A percentile compares a stretch with the other conserved stretches of the same genome.
These are phyloP conservation scores for Heterohyrax brucei DNA, from an alignment of 2,797 vertebrate genomes.

Conservation along the genomic window DNA sequence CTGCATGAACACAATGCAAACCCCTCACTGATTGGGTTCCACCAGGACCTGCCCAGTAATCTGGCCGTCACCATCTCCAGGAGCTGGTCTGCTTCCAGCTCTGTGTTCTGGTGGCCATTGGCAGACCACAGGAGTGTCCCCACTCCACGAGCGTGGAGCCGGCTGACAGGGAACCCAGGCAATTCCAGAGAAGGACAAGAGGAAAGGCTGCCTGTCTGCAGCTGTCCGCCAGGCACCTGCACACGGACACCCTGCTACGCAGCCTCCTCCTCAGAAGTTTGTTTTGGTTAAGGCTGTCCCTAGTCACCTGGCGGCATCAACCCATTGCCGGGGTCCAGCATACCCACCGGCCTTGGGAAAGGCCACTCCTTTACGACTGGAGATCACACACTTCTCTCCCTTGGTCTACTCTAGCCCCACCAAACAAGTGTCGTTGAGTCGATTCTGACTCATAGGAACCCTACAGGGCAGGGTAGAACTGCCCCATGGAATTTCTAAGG, in stretches of 20 bases:
- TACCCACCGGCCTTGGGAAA: not conserved
- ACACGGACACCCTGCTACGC: too few species aligned
- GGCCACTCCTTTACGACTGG: not conserved
- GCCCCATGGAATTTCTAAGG: too few species aligned
- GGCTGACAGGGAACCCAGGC: not conserved
- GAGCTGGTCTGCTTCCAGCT: not conserved
- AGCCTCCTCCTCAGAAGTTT: not conserved
- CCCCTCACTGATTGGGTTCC: too few species aligned
- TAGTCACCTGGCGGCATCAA: not conserved
- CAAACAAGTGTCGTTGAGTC: too few species aligned
- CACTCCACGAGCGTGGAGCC: not conserved
- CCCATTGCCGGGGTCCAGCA: not conserved
- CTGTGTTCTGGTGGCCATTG: not conserved
- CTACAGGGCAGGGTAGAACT: too few species aligned
- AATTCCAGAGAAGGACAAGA: not conserved
- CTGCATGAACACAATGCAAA: not conserved
- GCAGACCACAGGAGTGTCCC: not conserved
- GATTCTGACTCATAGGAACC: too few species aligned
- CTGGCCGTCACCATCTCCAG: not conserved
- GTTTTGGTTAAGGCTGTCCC: not conserved
- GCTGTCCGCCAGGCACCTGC: not conserved
- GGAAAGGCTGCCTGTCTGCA: not conserved
- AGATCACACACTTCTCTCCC: not conserved
- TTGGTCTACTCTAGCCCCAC: not conserved
- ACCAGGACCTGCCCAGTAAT: not conserved